These are phyloP conservation scores for Rhopilema esculentum DNA, from an alignment of 30 jellyfish, hydroid and myxozoan species.

Conservation along the genomic window DNA sequence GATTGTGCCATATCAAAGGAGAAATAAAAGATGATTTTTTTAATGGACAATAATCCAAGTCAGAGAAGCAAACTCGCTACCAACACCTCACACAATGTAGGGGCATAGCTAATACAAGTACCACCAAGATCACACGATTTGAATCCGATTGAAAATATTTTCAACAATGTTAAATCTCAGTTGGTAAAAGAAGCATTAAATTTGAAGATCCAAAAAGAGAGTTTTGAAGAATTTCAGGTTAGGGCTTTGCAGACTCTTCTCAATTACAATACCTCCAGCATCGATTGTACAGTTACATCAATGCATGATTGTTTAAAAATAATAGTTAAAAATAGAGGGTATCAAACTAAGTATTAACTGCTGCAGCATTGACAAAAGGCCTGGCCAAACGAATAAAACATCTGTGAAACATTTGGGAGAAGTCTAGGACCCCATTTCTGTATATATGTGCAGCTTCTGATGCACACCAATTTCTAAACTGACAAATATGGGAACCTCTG, in stretches of 20 bases:
- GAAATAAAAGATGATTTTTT: not conserved
- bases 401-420: too few species aligned
- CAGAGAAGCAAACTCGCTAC: constrained; percentile 11
- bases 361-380: too few species aligned
- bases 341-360: constrained; percentile 3
- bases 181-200: too few species aligned
- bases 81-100: not conserved
- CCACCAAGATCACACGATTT: constrained; percentile 23
- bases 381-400: too few species aligned
- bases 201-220: not conserved
- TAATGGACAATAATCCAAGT: constrained; percentile 21
- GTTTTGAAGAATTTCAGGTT: not conserved
- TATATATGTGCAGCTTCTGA: too few species aligned
- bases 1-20: constrained; percentile 4
- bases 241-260: not conserved
- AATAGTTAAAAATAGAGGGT: not conserved
- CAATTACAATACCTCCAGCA: not conserved
- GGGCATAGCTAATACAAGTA: not conserved
- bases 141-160: constrained; percentile 14
- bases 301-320: not conserved
- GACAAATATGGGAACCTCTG: too few species aligned
- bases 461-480: too few species aligned
- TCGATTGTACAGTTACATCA: not conserved
- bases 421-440: too few species aligned
- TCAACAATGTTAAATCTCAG: not conserved